A percentile compares a stretch with the other conserved stretches of the same genome.
These are phyloP conservation scores for Oligia strigilis DNA, from an alignment of 2,888 invertebrate species.

Conservation along the genomic window DNA sequence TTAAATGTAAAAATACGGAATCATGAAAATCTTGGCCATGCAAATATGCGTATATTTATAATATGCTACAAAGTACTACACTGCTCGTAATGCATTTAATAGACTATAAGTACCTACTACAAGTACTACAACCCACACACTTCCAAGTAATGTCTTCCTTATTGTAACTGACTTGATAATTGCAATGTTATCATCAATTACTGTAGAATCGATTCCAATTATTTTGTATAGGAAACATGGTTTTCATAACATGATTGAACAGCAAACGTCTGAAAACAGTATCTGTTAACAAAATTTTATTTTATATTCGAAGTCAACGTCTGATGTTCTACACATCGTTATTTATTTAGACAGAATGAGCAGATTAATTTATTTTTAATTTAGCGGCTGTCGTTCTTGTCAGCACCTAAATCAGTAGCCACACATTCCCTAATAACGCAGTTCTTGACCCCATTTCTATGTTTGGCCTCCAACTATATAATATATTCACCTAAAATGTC, in stretches of 20 bases:
- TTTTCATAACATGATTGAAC: neutral
- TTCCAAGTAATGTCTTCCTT: conserved; percentile 39
- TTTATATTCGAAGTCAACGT: neutral
- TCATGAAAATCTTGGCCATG: neutral
- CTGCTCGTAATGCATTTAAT: neutral
- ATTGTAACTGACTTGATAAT: conserved; percentile 18
- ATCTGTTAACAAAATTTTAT: neutral
- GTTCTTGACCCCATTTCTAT: conserved; percentile 69
- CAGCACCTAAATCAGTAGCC: conserved; percentile 46
- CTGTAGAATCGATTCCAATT: neutral
- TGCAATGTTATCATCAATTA: neutral
- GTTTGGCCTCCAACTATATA: conserved; percentile 67
- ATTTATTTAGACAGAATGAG: neutral
- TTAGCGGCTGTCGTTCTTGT: conserved; percentile 56
- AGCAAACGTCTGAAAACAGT: neutral
- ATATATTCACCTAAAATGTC: conserved; percentile 66
- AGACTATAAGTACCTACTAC: conserved; percentile 6
- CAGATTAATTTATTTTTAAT: conserved; percentile 12
- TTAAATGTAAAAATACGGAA: conserved; percentile 5
- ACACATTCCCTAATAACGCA: conserved; percentile 66
- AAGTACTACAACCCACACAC: neutral
- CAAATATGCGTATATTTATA: neutral
- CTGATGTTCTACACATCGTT: neutral
- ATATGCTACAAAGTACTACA: neutral
- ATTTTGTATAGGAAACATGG: neutral